phyloP scores from a whole-genome alignment of 2,888 invertebrate species.

The Didymodactylos carnosus region DNA sequence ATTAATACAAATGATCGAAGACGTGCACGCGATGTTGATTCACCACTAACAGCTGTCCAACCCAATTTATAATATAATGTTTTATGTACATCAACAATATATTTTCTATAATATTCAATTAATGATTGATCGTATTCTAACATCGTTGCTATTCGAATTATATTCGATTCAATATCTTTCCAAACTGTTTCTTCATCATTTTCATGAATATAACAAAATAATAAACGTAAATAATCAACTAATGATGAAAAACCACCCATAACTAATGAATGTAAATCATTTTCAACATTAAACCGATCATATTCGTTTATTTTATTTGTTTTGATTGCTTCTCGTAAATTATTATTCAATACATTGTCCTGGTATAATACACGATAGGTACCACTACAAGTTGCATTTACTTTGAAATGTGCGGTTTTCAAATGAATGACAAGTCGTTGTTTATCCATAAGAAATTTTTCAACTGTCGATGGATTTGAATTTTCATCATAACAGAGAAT shows the following conservation, averaged over 20 bases:
- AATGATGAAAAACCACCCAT: neutral
- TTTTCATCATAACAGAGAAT: no score
- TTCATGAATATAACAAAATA: neutral
- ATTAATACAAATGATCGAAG: neutral
- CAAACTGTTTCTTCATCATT: neutral
- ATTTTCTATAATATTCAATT: neutral
- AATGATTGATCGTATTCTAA: neutral
- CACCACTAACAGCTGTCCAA: neutral
- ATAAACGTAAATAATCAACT: neutral
- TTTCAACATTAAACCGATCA: neutral
- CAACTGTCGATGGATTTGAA: no score
- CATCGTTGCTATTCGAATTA: neutral
- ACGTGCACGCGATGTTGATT: neutral
- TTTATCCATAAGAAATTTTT: no score
- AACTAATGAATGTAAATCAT: neutral
- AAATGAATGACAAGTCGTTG: no score
- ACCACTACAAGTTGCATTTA: neutral
- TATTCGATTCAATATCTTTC: neutral
- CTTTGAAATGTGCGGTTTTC: no score
- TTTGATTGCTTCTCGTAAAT: neutral
- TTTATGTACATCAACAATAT: neutral
- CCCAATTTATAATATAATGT: neutral
- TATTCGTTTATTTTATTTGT: neutral
- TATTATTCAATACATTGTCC: neutral
- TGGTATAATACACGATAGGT: neutral